Evolutionary conservation across 2,113 vertebrate genomes (phyloP).

Genomic region (Psephotus haematonotus): DNA sequence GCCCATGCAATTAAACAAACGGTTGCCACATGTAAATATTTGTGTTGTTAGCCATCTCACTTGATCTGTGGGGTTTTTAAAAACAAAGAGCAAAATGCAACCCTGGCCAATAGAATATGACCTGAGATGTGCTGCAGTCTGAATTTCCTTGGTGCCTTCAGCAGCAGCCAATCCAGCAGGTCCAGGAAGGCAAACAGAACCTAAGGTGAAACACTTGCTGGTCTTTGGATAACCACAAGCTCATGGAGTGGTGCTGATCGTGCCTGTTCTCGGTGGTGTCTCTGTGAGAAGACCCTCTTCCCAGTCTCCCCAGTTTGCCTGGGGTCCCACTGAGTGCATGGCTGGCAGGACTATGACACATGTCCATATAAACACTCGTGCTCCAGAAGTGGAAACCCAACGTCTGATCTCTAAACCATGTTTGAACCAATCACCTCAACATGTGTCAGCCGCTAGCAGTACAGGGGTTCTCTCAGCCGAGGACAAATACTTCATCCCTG

Average conservation of each 20-base stretch:
- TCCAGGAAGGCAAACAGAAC: not conserved
- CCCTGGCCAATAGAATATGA: not conserved
- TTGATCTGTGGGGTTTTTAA: not conserved
- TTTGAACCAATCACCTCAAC: not conserved
- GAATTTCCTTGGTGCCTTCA: not conserved
- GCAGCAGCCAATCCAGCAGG: not conserved
- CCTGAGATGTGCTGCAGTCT: not conserved
- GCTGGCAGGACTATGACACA: accelerated
- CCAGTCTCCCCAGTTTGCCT: not conserved
- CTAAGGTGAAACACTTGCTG: not conserved
- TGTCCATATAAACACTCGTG: not conserved
- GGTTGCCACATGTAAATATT: conserved; percentile 38
- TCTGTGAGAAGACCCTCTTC: not conserved
- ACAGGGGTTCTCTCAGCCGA: not conserved
- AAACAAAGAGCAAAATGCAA: not conserved
- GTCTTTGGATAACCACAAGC: not conserved
- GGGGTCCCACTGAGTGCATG: not conserved
- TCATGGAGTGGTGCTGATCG: not conserved
- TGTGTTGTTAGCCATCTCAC: not conserved
- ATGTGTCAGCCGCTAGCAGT: accelerated
- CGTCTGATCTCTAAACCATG: not conserved
- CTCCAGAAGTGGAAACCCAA: not conserved
- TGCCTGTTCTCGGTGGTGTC: not conserved
- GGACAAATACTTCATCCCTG: not conserved
- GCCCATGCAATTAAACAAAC: conserved; percentile 23